Conservation (phyloP, 2,888 invertebrate genomes). For the Autographa gamma region DNA sequence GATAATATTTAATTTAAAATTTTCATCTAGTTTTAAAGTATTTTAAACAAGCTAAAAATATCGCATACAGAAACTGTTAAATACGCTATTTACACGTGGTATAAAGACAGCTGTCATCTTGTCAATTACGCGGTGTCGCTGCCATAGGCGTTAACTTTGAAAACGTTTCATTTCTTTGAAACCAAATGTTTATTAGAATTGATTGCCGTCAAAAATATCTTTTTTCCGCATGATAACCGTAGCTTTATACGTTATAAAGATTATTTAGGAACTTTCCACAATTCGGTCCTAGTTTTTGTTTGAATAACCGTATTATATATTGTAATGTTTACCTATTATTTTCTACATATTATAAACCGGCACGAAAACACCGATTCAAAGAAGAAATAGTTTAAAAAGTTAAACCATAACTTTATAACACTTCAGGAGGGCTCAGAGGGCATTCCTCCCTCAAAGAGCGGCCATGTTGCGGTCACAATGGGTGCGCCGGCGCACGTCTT, state of each 20-base stretch:
- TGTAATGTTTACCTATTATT: background rate
- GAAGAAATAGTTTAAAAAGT: conserved; percentile 7
- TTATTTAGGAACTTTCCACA: too few species aligned
- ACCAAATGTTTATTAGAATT: conserved; percentile 18
- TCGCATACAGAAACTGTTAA: conserved; percentile 9
- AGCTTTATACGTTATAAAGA: too few species aligned
- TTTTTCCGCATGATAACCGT: background rate
- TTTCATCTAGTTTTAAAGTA: background rate
- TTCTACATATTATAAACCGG: too few species aligned
- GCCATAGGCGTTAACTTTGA: conserved; percentile 11
- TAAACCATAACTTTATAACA: conserved; percentile 45
- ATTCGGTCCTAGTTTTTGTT: background rate
- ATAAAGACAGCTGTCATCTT: conserved; percentile 47
- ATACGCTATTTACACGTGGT: conserved; percentile 16
- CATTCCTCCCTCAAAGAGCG: conserved; percentile 72
- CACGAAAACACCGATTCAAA: background rate
- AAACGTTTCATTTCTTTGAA: conserved; percentile 31
- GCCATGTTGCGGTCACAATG: conserved; percentile 72
- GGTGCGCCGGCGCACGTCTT: conserved; percentile 70
- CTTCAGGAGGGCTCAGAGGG: conserved; percentile 61
- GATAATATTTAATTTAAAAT: background rate
- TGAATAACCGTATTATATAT: background rate
- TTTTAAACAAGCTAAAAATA: background rate
- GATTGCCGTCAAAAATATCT: background rate
- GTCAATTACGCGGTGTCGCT: conserved; percentile 35